Percentiles rank a stretch among this genome's conserved stretches.
phyloP scores from a whole-genome alignment of 1,140 invertebrate genomes.

The Drosophila ercepeae region DNA sequence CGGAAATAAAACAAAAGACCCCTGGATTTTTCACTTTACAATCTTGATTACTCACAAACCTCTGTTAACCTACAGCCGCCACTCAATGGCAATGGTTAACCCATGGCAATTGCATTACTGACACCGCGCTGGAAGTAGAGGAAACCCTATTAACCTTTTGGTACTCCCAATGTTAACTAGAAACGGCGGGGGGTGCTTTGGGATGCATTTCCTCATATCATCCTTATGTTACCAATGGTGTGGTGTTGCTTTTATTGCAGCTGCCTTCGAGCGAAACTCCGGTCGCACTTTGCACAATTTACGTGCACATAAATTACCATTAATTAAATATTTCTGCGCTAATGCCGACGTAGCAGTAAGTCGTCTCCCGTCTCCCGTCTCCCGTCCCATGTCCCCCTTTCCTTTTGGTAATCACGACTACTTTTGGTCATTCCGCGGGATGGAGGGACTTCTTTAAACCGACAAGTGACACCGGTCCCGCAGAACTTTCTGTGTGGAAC shows the following conservation, averaged over 20 bases:
- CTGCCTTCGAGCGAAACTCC: constrained; percentile 42
- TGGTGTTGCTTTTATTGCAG: constrained; percentile 44
- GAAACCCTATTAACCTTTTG: constrained; percentile 75
- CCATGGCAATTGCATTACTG: constrained; percentile 50
- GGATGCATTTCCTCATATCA: constrained; percentile 32
- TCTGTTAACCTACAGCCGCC: constrained; percentile 19
- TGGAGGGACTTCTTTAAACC: constrained; percentile 52
- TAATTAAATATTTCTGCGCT: constrained; percentile 80
- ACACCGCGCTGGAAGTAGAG: constrained; percentile 24
- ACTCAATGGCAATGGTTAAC: constrained; percentile 56
- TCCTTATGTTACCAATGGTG: constrained; percentile 18
- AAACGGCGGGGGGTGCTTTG: constrained; percentile 60
- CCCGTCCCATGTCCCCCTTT: background rate
- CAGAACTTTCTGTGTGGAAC: background rate
- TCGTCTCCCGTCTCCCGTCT: background rate
- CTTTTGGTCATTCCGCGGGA: constrained; percentile 50
- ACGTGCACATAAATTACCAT: constrained; percentile 80
- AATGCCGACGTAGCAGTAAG: constrained; percentile 45
- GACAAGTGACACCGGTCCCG: constrained; percentile 63
- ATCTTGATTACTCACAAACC: constrained; percentile 11
- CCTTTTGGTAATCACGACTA: constrained; percentile 63
- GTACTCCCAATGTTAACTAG: constrained; percentile 69
- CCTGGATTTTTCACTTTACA: background rate
- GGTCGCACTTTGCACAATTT: constrained; percentile 76
- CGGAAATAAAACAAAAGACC: too few species aligned